Conservation (phyloP, 2,113 vertebrate species). For the Lota lota region DNA sequence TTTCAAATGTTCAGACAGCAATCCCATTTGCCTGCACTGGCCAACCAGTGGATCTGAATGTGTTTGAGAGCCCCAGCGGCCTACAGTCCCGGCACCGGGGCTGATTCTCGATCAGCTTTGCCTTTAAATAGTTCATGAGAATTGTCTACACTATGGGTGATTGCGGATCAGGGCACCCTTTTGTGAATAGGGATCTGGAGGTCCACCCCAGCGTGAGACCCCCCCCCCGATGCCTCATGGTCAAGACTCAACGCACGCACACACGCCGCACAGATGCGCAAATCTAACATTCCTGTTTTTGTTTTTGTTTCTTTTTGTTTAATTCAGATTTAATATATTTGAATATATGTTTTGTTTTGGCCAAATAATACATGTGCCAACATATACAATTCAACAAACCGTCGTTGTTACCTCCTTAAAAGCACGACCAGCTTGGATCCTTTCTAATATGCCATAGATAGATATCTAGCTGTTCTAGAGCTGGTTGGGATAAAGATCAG, state of each 20-base stretch:
- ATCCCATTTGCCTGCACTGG: conserved; percentile 54
- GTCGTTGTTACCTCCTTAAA: conserved; percentile 71
- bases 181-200: conserved; percentile 66
- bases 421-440: conserved; percentile 43
- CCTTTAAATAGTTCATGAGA: conserved; percentile 64
- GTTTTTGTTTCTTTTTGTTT: conserved; percentile 25
- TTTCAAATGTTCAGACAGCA: conserved; percentile 41
- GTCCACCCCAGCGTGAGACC: conserved; percentile 57
- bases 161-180: conserved; percentile 47
- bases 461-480: conserved; percentile 34
- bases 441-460: conserved; percentile 45
- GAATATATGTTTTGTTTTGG: conserved; percentile 52
- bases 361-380: conserved; percentile 13
- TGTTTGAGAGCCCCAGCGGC: conserved; percentile 53
- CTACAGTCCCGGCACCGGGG: conserved; percentile 53
- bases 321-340: conserved; percentile 54
- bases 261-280: conserved; percentile 46
- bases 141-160: conserved; percentile 50
- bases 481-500: neutral
- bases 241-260: conserved; percentile 31
- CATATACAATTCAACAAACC: conserved; percentile 37
- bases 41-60: conserved; percentile 64
- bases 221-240: conserved; percentile 68
- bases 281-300: conserved; percentile 67
- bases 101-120: conserved; percentile 60